Base-by-base conservation (phyloP, 2,113 vertebrate species). In the Mixornis gularis region DNA sequence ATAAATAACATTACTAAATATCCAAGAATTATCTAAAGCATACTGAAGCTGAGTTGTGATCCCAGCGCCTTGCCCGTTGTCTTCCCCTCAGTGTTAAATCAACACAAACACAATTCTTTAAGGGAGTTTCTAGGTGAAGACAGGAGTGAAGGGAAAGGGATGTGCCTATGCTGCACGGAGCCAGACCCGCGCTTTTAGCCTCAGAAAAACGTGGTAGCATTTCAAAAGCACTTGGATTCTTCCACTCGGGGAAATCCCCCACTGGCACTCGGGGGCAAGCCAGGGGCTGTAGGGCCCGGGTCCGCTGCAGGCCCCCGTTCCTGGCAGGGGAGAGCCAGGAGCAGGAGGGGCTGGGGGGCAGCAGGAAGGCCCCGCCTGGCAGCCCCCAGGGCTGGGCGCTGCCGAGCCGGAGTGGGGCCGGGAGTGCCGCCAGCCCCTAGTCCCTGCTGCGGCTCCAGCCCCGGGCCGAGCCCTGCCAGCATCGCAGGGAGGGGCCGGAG, bases 1-100 rank as follows among this genome's bases (percentile, higher is more conserved):
- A 91, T 90, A 81, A 96, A 89, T 90, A 92, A 52, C 87, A 87
- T 66, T 76, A 76, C 46, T 92, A 89, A 94, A 88, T 92, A 85
- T 69, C 29, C 43, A 81, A 92, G 49, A 92, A 81, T 79, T 87
- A 81, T 36, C 49, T 84, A 79, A 43, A 92, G 52, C 41, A 55
- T n/a, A 36, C 32, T 79, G 63, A 51, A 49, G 32, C 70, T 46
- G 44, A 2, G 0, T 22, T 38, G 43, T 25, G 73, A 90, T 79
- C 65, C 44, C 58, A 76, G 51, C 1, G 49, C 78, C 74, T 79
- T 29, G 68, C 53, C 81, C 59, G 43, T 43, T 89, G 69, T 76
- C 71, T 62, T 69, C 56, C 38, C 46, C 68, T 85, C 53, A 53
- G 81, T 70, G 59, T 56, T 76, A 82, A 87, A 91, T 91, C 94